Evolutionary conservation across 2,113 vertebrate genomes (phyloP), one percentile per base, ranked within the genome.

Genomic region (Odontophorus gujanensis): DNA sequence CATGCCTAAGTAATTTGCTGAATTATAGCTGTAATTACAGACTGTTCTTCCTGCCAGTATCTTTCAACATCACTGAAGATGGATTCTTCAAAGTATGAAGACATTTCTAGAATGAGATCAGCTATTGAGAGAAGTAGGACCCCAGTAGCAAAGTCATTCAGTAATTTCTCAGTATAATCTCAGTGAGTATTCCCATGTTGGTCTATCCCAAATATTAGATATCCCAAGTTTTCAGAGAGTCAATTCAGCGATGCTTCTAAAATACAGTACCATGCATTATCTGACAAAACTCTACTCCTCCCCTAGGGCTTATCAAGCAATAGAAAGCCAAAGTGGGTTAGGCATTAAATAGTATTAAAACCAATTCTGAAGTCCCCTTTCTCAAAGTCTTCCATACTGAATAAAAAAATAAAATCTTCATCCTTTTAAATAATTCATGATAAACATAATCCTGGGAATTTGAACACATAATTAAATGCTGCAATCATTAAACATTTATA

Each of bases 381-480:
- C 73, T 95, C 79, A 84, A 95, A 93, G 86, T 68, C 67, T 76
- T 81, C 94, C 66, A 76, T 26, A 84, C 16, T 28, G 55, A 89
- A 85, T 32, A 81, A 62, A 66, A 61, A 58, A 93, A 47, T 62
- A 90, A 89, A 80, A 59, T 58, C 92, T 95, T 95, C 89, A 95
- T 80, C 94, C 94, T 92, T 80, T 93, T 97, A 97, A 97, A 96
- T 97, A 97, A 97, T 97, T 96, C 71, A 97, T 89, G 36, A 86
- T 85, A 92, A 97, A 97, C 94, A 97, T 93, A 92, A 93, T 81
- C 90, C 95, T 71, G 87, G 92, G 96, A 97, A 97, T 95, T 95
- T 77, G 80, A 97, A 96, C 92, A 97, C 93, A 96, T 94, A 97
- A 97, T 97, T 95, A 96, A 96, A 94, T 93, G 91, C 84, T 95